A percentile compares a stretch with the other conserved stretches of the same genome.
Evolutionary conservation across 2,888 invertebrate species (phyloP).

Genomic region (Allacma fusca): DNA sequence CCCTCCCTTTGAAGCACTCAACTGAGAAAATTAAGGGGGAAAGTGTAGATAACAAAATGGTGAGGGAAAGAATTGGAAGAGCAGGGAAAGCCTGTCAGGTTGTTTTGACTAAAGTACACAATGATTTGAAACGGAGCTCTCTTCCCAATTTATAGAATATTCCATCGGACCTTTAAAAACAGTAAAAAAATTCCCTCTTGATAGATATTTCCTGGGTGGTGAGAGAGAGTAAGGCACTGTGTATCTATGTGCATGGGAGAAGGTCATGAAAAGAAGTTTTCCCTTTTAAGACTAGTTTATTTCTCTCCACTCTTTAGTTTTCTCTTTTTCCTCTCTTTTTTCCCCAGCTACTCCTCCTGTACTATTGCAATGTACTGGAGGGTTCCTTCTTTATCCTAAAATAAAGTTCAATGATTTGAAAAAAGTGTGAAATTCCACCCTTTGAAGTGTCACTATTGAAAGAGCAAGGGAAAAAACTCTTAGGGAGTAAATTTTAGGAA

Average conservation of each 20-base stretch:
- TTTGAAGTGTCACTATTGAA: constrained; percentile 45
- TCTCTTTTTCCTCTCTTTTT: no score
- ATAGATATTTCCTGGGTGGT: no score
- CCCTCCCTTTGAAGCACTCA: no score
- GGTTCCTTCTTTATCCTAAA: no score
- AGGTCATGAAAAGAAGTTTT: no score
- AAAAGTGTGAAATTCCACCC: constrained; percentile 44
- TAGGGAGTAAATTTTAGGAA: constrained; percentile 32
- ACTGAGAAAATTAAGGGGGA: no score
- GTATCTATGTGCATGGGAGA: no score
- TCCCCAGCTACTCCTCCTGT: no score
- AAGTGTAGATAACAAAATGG: constrained; percentile 5
- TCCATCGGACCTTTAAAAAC: constrained; percentile 20
- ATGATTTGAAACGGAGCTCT: background rate
- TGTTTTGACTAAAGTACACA: constrained; percentile 20
- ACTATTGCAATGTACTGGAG: no score
- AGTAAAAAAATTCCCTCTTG: constrained; percentile 8
- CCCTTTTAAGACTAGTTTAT: no score
- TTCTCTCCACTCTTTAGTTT: no score
- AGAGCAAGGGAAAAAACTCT: constrained; percentile 34
- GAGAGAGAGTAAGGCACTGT: no score
- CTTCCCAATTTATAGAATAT: background rate
- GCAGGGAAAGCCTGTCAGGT: background rate
- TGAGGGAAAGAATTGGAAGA: background rate
- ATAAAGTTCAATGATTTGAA: constrained; percentile 46